Base-by-base conservation (phyloP, 1,140 invertebrate genomes). In the Tetragnatha versicolor region DNA sequence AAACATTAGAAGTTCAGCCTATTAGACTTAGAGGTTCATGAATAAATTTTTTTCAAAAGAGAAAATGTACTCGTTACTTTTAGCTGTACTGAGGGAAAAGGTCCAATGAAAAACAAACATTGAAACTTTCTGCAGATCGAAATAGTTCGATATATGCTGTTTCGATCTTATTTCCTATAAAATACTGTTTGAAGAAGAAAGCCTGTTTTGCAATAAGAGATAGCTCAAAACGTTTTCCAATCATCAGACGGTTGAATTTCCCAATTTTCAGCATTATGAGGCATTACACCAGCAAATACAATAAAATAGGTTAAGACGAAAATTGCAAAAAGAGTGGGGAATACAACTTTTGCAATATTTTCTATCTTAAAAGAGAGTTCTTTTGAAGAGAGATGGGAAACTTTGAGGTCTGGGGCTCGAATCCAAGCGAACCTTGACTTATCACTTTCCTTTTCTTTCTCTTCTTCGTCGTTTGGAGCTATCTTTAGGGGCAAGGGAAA, bases 291-390 rank as follows among this genome's bases (percentile, higher is more conserved):
- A 2, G 73, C 73, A 55, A 65, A 77, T 39, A 55, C 61, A 39
- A 77, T 77, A n/a, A 77, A 77, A 55, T 53, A 77, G 37, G 66
- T 22, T 9, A 65, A 31, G 2, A 77, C 73, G 42, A 77, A 77
- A 51, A 77, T 53, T 4, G 73, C 20, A n/a, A 77, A 77, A 29
- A 35, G 29, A 5, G 31, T 65, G 3, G 73, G 73, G 12, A 77
- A 77, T 10, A 77, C 42, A 39, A 77, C 31, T 39, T 77, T 77
- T 12, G 73, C 73, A 10, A 60, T 39, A n/a, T 55, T 66, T 42
- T 77, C 73, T 17, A 77, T 77, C 55, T 77, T 65, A 39, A 77
- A 65, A n/a, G 73, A 77, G 12, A 77, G 61, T 39, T 77, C 73
- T 29, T 55, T 51, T 5, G 73, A 53, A 29, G 73, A 29, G 33